Conservation (phyloP, 2,797 vertebrate genomes). For the Karalla daura region DNA sequence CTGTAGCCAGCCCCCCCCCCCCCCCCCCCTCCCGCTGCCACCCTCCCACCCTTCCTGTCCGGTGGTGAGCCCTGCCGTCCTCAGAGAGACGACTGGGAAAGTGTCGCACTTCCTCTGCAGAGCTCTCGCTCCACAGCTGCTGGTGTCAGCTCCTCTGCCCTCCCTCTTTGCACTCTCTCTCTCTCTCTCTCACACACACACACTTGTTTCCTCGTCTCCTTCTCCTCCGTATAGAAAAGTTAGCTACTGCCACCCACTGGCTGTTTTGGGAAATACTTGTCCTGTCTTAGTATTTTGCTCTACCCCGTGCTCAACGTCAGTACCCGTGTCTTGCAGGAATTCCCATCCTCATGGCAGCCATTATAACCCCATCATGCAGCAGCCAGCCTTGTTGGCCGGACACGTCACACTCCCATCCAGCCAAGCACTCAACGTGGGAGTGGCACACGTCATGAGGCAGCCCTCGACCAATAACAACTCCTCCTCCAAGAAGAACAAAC, state of each 20-base stretch:
- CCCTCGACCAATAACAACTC: constrained; percentile 88
- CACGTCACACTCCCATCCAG: constrained; percentile 94
- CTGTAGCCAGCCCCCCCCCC: constrained; percentile 51
- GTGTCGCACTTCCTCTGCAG: constrained; percentile 88
- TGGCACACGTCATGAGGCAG: constrained; percentile 98
- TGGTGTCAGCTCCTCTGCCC: constrained; percentile 79
- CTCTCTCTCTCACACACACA: too few relatives aligned
- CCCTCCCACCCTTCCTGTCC: constrained; percentile 61
- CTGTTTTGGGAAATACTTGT: constrained; percentile 28
- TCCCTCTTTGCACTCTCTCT: constrained; percentile 59
- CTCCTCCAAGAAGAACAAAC: constrained; percentile 93
- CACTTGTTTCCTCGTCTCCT: constrained; percentile 30
- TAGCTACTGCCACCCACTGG: constrained; percentile 81
- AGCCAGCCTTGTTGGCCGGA: constrained; percentile 92
- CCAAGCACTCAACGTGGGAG: constrained; percentile 96
- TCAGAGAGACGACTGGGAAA: constrained; percentile 76
- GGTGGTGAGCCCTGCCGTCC: constrained; percentile 75
- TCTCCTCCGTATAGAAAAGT: constrained; percentile 24
- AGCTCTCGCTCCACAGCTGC: constrained; percentile 78
- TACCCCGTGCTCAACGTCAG: not conserved
- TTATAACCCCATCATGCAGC: constrained; percentile 99
- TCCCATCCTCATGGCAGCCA: constrained; percentile 94
- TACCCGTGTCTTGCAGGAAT: constrained; percentile 83
- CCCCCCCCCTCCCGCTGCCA: not conserved
- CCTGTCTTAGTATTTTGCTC: not conserved